These are phyloP conservation scores for Oscheius sp. DNA, from an alignment of 2,888 invertebrate genomes.

Conservation along the genomic window DNA sequence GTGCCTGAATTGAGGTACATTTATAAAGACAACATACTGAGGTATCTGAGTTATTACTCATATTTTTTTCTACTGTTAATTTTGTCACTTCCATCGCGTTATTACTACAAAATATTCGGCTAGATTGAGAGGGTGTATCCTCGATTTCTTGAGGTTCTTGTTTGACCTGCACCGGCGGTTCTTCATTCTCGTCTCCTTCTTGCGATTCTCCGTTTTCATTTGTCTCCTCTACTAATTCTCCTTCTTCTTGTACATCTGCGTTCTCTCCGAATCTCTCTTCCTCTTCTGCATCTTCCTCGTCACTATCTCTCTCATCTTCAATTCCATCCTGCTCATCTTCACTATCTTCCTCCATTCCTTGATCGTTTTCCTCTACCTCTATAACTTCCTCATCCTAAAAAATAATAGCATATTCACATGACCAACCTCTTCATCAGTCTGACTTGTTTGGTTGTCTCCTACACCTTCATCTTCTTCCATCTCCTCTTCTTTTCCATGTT, in stretches of 20 bases:
- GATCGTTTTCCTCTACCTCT: slow-evolving; percentile 18
- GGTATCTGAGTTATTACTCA: too few relatives aligned
- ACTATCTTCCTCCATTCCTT: background rate
- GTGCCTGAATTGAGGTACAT: too few relatives aligned
- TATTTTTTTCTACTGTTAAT: too few relatives aligned
- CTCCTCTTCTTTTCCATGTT: background rate
- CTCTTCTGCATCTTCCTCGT: slow-evolving; percentile 2
- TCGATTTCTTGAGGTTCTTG: background rate
- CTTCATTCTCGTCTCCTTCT: background rate
- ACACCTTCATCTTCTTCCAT: background rate
- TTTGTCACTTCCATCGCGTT: too few relatives aligned
- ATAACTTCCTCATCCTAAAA: too few relatives aligned
- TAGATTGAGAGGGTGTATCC: background rate
- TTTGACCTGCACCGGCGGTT: background rate
- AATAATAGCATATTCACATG: too few relatives aligned
- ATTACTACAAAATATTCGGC: too few relatives aligned
- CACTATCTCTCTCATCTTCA: slow-evolving; percentile 5
- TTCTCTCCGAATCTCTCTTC: slow-evolving; percentile 5
- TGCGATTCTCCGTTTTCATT: background rate
- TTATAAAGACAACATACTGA: too few relatives aligned
- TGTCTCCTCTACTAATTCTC: background rate
- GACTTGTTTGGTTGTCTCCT: background rate
- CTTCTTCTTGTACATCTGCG: background rate
- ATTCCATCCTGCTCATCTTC: background rate
- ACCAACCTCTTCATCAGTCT: background rate